phyloP scores from a whole-genome alignment of 1,140 invertebrate species.

The Habropoda laboriosa region DNA sequence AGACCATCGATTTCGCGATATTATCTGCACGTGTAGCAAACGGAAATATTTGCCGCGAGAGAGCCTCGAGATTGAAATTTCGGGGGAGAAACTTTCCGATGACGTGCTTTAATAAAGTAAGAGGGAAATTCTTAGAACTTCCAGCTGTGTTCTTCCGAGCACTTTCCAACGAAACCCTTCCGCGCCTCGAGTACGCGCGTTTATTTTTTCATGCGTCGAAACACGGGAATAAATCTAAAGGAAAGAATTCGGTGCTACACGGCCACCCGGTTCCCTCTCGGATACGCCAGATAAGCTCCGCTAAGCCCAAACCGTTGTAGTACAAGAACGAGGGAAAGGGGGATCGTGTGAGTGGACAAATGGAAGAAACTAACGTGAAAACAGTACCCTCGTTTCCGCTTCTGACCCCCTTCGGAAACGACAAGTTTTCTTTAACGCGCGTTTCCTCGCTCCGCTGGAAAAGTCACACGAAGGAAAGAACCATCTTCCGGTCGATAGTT shows the following conservation, averaged over 20 bases:
- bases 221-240: conserved; percentile 14
- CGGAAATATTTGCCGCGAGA: not conserved
- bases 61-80: not conserved
- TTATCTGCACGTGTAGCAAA: not conserved
- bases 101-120: conserved; percentile 3
- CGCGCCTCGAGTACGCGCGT: not conserved
- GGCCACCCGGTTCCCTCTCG: not conserved
- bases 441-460: no score
- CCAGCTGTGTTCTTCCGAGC: not conserved
- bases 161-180: not conserved
- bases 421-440: no score
- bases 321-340: conserved; percentile 10
- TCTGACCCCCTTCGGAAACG: no score
- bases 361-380: not conserved
- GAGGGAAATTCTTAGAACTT: not conserved
- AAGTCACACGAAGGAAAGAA: no score
- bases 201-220: not conserved
- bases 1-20: not conserved
- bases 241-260: conserved; percentile 4
- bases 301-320: conserved; percentile 38
- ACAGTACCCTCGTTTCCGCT: not conserved
- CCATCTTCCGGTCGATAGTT: no score
- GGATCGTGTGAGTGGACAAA: not conserved
- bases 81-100: not conserved
- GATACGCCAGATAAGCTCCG: conserved; percentile 33